Conservation (phyloP, 1,140 invertebrate species). For the Caenorhabditis remanei region DNA sequence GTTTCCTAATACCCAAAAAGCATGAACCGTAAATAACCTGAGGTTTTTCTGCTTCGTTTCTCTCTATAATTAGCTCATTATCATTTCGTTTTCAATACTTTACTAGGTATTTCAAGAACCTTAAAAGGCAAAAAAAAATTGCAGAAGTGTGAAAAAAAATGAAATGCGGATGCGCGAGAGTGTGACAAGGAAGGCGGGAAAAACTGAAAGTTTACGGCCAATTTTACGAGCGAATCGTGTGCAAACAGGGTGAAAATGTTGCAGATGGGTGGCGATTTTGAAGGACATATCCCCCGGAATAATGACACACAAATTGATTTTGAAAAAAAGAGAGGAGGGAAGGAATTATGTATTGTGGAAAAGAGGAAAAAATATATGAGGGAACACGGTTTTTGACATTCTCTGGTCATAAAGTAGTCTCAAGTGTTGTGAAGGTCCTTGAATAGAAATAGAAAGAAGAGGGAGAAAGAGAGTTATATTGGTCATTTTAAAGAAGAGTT, state of each 20-base stretch:
- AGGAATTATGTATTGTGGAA: background rate
- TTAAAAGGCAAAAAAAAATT: background rate
- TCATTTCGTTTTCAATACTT: background rate
- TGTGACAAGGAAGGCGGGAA: background rate
- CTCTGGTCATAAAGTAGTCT: background rate
- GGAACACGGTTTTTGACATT: slow-evolving; percentile 36
- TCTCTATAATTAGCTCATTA: slow-evolving; percentile 19
- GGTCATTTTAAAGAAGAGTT: slow-evolving; percentile 18
- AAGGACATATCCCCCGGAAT: slow-evolving; percentile 34
- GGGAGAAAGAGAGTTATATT: background rate
- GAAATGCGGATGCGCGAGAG: background rate
- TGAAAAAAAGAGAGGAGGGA: background rate
- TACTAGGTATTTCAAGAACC: background rate
- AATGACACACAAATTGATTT: slow-evolving; percentile 8
- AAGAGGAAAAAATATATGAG: background rate
- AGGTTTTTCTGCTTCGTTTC: slow-evolving; percentile 33
- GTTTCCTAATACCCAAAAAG: background rate
- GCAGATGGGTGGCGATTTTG: slow-evolving; percentile 49
- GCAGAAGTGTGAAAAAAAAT: background rate
- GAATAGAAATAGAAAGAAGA: background rate
- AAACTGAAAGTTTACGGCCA: slow-evolving; percentile 38
- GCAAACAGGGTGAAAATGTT: slow-evolving; percentile 39
- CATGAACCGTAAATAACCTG: slow-evolving; percentile 6
- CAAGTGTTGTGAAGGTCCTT: slow-evolving; percentile 45
- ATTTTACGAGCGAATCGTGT: slow-evolving; percentile 46